Conservation (phyloP, 2,113 vertebrate genomes). For the Chrysemys picta region DNA sequence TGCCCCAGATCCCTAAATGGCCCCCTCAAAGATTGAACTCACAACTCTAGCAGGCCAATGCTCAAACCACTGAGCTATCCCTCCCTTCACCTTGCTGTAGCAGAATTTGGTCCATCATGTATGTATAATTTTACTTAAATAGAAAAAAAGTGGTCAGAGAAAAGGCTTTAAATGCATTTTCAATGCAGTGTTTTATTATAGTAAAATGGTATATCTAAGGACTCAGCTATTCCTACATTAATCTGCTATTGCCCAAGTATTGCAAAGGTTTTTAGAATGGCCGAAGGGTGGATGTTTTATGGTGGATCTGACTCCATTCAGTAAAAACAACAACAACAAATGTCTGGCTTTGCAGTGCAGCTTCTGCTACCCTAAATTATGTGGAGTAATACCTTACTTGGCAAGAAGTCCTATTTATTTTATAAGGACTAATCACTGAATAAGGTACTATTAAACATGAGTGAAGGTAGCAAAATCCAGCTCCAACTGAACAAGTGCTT, state of each 20-base stretch:
- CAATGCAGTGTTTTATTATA: neutral
- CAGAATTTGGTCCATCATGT: neutral
- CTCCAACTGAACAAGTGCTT: neutral
- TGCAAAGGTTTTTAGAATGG: neutral
- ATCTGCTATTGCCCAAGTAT: neutral
- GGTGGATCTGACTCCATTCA: too few species aligned
- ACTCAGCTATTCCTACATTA: neutral
- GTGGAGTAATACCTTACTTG: neutral
- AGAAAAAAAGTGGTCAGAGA: neutral
- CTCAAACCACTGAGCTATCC: too few species aligned
- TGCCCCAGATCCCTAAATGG: too few species aligned
- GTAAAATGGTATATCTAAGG: accelerated
- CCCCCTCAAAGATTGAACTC: too few species aligned
- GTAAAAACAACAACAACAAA: too few species aligned
- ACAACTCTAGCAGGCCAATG: too few species aligned
- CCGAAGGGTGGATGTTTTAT: neutral
- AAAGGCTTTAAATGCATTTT: too few species aligned
- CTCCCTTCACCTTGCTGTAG: neutral
- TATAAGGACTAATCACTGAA: neutral
- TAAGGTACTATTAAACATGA: neutral
- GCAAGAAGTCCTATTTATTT: neutral
- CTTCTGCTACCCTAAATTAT: neutral
- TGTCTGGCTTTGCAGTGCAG: neutral
- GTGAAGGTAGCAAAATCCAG: neutral
- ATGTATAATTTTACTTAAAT: neutral